Evolutionary conservation across 1,140 invertebrate genomes (phyloP).

Genomic region (fruit fly (Drosophila melanogaster)): DNA sequence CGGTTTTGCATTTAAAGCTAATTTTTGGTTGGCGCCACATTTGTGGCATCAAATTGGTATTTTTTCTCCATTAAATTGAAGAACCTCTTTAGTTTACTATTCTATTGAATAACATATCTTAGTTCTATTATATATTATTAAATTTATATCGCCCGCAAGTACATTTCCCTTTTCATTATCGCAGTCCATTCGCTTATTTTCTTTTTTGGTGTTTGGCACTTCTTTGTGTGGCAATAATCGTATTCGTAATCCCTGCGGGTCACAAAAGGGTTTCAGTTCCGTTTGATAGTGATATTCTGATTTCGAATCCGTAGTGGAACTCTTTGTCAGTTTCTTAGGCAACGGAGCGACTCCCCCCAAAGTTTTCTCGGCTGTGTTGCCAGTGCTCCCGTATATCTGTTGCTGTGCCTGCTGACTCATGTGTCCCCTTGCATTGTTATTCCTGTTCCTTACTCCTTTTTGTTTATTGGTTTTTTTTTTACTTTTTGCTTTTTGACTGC

Average conservation of each 20-base stretch:
- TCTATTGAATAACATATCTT: too few species aligned
- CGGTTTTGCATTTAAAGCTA: neutral
- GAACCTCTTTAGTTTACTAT: too few species aligned
- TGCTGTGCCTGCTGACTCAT: slow-evolving; percentile 32
- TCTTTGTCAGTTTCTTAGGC: slow-evolving; percentile 23
- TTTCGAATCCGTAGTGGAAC: neutral
- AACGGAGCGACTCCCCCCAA: neutral
- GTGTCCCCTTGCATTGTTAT: slow-evolving; percentile 16
- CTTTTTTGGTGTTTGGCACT: slow-evolving; percentile 5
- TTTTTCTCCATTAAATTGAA: too few species aligned
- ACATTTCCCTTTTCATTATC: slow-evolving; percentile 16
- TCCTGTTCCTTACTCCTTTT: slow-evolving; percentile 42
- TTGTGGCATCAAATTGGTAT: neutral
- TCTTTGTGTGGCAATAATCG: slow-evolving; percentile 17
- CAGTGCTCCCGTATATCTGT: slow-evolving; percentile 33
- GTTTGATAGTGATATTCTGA: neutral
- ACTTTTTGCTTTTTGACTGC: slow-evolving; percentile 7
- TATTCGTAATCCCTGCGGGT: slow-evolving; percentile 18
- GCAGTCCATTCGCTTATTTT: neutral
- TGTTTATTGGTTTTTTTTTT: slow-evolving; percentile 33
- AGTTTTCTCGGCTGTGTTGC: slow-evolving; percentile 10
- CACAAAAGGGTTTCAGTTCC: slow-evolving; percentile 4
- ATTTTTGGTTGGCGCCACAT: neutral
- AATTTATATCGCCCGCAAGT: neutral
- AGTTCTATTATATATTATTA: too few species aligned